A percentile compares a stretch with the other conserved stretches of the same genome.
Evolutionary conservation across 2,797 vertebrate species (phyloP).

Genomic region (Siniperca obscura): DNA sequence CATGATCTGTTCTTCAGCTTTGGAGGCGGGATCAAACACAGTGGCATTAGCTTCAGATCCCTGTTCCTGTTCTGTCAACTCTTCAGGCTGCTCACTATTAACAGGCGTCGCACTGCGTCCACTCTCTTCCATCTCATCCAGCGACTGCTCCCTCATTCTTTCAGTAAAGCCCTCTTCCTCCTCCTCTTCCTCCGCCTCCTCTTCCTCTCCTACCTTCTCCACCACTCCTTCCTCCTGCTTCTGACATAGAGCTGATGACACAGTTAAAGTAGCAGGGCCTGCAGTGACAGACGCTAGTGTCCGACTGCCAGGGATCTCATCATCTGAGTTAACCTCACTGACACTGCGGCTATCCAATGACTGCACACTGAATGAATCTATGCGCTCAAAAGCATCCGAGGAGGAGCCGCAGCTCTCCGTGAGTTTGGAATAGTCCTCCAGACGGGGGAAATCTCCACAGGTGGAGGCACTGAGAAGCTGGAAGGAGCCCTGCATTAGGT

Average conservation of each 20-base stretch:
- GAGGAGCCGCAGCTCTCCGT: constrained; percentile 96
- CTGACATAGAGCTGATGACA: constrained; percentile 59
- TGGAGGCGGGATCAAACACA: constrained; percentile 44
- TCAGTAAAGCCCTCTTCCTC: constrained; percentile 78
- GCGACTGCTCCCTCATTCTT: constrained; percentile 78
- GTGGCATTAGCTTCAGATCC: constrained; percentile 60
- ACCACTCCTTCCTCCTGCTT: constrained; percentile 68
- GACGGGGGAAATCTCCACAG: constrained; percentile 90
- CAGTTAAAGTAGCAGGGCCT: constrained; percentile 72
- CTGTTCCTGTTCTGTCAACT: constrained; percentile 79
- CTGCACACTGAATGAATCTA: constrained; percentile 97
- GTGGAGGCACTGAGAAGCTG: constrained; percentile 95
- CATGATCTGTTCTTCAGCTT: constrained; percentile 44
- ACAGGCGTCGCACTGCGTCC: constrained; percentile 97
- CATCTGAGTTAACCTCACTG: constrained; percentile 98
- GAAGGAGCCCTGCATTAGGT: constrained; percentile 97
- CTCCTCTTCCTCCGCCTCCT: constrained; percentile 67
- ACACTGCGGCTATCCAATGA: constrained; percentile 97
- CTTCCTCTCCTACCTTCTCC: constrained; percentile 63
- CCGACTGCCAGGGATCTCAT: constrained; percentile 92
- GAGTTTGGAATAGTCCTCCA: constrained; percentile 97
- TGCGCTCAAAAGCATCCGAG: constrained; percentile 97
- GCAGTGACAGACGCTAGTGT: constrained; percentile 87
- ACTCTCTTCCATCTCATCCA: constrained; percentile 98
- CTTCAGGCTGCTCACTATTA: constrained; percentile 93